Evolutionary conservation across 2,797 vertebrate species (phyloP).

Genomic region (Hippocampus kuda): DNA sequence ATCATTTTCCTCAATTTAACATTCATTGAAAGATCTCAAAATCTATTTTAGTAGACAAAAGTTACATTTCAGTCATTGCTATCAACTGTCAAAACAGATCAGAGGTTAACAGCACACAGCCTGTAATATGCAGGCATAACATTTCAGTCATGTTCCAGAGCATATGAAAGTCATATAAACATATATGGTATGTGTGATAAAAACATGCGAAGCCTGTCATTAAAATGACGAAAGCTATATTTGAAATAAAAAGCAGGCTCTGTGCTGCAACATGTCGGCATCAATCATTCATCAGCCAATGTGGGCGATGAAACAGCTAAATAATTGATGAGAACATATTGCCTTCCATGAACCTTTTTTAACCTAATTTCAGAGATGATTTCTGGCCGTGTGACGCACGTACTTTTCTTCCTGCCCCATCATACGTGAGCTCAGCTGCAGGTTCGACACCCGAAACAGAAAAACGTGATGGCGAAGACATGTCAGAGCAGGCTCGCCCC

Average conservation of each 20-base stretch:
- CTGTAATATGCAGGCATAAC: background rate
- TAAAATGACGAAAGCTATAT: conserved; percentile 20
- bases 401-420: background rate
- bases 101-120: background rate
- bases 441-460: background rate
- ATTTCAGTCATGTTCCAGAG: background rate
- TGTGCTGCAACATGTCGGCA: conserved; percentile 47
- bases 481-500: conserved; percentile 44
- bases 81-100: background rate
- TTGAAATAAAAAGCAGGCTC: conserved; percentile 22
- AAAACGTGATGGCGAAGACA: conserved; percentile 12
- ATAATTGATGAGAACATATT: conserved; percentile 58
- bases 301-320: conserved; percentile 48
- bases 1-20: background rate
- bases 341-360: conserved; percentile 37
- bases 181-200: background rate
- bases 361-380: conserved; percentile 20
- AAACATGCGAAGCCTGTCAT: conserved; percentile 8
- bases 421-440: background rate
- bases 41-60: background rate
- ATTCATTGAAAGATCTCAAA: background rate
- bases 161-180: conserved; percentile 1
- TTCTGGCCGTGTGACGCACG: background rate
- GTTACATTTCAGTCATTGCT: background rate
- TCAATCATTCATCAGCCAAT: conserved; percentile 54